Evolutionary conservation across 2,888 invertebrate genomes (phyloP), one percentile per base, ranked within the genome.

Genomic region (Entomobrya multifasciata): DNA sequence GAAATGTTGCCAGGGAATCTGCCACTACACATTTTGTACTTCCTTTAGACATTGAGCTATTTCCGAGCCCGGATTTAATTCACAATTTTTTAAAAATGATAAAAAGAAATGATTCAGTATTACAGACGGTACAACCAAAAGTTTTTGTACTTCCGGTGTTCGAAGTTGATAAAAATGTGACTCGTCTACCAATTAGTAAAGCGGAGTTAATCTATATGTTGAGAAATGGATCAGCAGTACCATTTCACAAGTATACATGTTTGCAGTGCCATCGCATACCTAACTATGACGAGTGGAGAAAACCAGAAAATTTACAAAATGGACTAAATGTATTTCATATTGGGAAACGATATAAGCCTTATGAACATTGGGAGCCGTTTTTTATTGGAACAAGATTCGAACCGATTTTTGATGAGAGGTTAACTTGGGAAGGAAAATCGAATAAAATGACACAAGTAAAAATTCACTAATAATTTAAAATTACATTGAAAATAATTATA

Each of bases 381-480:
- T 98, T 96, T 92, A 97, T 98, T 88, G 97, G 98, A 27, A 97
- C 97, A 0, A 96, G 97, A 92, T 94, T 94, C 36, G 97, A 97
- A 92, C 97, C 97, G 0, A 94, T 96, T 90, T 98, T 97, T 92
- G 97, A 98, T 91, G 97, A 98, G 92, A 94, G 97, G 92, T 94
- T 98, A 87, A 97, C 96, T 92, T 98, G 98, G 97, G 97, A 98
- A 92, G 98, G 98, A 60, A 97, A 97, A 93, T 96, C 96, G 93
- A 98, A 98, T 93, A 98, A 98, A 93, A 98, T 98, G 97, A 96
- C 97, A 87, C 98, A 98, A 95, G 97, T 97, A 92, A 92, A 13
- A n/a, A n/a, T n/a, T n/a, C n/a, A n/a, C n/a, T n/a, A n/a, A n/a
- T n/a, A n/a, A n/a, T n/a, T n/a, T n/a, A n/a, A n/a, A n/a, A n/a